Evolutionary conservation across 2,888 invertebrate genomes (phyloP), one percentile per base, ranked within the genome.

Genomic region (Melieria picta): DNA sequence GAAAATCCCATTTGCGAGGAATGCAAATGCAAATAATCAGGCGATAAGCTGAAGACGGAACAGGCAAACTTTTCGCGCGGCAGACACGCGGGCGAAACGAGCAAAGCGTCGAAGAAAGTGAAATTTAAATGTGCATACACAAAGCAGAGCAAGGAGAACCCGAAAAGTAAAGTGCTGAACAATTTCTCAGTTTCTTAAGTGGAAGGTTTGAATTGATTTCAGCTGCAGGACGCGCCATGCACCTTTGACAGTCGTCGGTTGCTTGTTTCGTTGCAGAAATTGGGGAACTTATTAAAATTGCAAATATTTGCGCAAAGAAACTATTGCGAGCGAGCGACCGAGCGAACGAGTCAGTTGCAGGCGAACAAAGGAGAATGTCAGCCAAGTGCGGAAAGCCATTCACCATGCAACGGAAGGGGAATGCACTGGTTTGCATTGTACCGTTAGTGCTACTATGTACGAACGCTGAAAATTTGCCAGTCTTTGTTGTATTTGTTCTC

Each of bases 201-300:
- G 67, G 60, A 58, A 60, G 50, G 60, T 61, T 67, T 60, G 60
- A 67, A 67, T 43, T 45, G 60, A 67, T 60, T 61, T 66, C 58
- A 58, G 52, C 55, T 43, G 45, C 52, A 42, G 42, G 63, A 42
- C 43, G 50, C 45, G 55, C 9, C 46, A 61, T 47, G 55, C n/a
- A 5, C 1, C 9, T 47, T 9, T 46, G 62, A 46, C 16, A 30
- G 30, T 30, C 30, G 30, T 30, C 30, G 30, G 30, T 30, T 30
- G 30, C 30, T 30, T 30, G 30, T 58, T 30, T 55, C 9, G 55
- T 55, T 52, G 64, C 11, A 55, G n/a, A 30, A 65, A 55, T 45
- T 52, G 55, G 9, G 13, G 13, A 52, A 61, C 50, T 67, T 67
- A 67, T 60, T 60, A 61, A 67, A 60, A 67, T 67, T 67, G 57